Evolutionary conservation across 2,888 invertebrate species (phyloP).

Genomic region (Dicyrtoma fusca): DNA sequence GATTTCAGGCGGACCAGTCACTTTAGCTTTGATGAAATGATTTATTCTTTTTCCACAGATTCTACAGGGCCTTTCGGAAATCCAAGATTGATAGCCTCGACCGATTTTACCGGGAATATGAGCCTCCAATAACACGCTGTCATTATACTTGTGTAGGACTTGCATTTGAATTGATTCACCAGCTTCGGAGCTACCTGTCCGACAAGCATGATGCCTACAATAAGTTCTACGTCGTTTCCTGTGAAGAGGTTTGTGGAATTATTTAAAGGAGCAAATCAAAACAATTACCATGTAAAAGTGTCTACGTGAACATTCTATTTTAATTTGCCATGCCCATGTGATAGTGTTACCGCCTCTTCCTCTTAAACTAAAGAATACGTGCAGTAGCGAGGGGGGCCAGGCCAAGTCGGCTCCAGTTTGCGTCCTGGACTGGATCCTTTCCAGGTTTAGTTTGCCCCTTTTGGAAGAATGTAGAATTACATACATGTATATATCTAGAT

Average conservation of each 20-base stretch:
- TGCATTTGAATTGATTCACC: slow-evolving; percentile 75
- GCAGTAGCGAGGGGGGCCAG: too few species aligned
- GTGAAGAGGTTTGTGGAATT: slow-evolving; percentile 83
- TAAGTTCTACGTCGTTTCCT: slow-evolving; percentile 76
- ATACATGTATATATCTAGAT: too few species aligned
- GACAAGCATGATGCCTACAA: slow-evolving; percentile 71
- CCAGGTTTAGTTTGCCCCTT: too few species aligned
- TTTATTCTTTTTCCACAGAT: slow-evolving; percentile 62
- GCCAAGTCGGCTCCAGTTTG: too few species aligned
- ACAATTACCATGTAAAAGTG: too few species aligned
- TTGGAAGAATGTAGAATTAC: too few species aligned
- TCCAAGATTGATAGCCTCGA: slow-evolving; percentile 67
- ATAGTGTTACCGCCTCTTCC: too few species aligned
- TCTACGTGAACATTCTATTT: background rate
- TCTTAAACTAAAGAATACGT: too few species aligned
- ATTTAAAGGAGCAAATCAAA: too few species aligned
- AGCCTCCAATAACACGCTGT: slow-evolving; percentile 74
- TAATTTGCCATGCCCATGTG: background rate
- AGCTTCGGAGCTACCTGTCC: slow-evolving; percentile 66
- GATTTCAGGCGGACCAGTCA: too few species aligned
- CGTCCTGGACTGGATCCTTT: too few species aligned
- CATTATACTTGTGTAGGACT: slow-evolving; percentile 89
- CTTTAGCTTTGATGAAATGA: too few species aligned
- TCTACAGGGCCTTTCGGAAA: slow-evolving; percentile 65
- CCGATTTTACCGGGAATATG: slow-evolving; percentile 75